Evolutionary conservation across 2,113 vertebrate species (phyloP), one percentile per base, ranked within the genome.

Genomic region (Ancistrus triradiatus): DNA sequence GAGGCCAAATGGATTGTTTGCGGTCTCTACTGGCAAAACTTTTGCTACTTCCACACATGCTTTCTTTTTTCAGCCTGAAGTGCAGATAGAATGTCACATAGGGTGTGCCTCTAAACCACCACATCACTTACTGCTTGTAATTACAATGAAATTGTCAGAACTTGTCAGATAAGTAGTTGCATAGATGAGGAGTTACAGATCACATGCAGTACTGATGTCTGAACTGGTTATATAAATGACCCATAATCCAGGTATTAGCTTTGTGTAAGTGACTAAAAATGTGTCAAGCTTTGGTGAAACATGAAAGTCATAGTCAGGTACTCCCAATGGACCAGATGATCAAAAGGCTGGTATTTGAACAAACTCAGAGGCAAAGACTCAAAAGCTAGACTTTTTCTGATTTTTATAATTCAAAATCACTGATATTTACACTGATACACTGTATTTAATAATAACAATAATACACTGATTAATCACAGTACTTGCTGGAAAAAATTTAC

Each of bases 51-150:
- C n/a, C n/a, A n/a, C n/a, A n/a, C 46, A 25, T 28, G 35, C 22
- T 47, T 22, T 15, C 22, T 22, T 56, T n/a, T n/a, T n/a, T n/a
- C n/a, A n/a, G n/a, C n/a, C n/a, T n/a, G n/a, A n/a, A n/a, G n/a
- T n/a, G n/a, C n/a, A n/a, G n/a, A n/a, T n/a, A n/a, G n/a, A n/a
- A n/a, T 31, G 7, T 31, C 27, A 3, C 7, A 1, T 2, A 47
- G 50, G 62, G 63, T 67, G 69, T 49, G 44, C n/a, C 50, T 28
- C 15, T 1, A 50, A 66, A 46, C 17, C 10, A 33, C 65, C 62
- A 28, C 53, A 61, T 38, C 17, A 66, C 44, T 27, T 56, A 43
- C 1, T 7, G n/a, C 24, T 19, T 18, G 3, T 51, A 17, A 62
- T 50, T 27, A 44, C 40, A 40, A 37, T 42, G 15, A 56, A 17